Evolutionary conservation across 2,113 vertebrate species (phyloP), one percentile per base, ranked within the genome.

Genomic region (Marmota flaviventris): DNA sequence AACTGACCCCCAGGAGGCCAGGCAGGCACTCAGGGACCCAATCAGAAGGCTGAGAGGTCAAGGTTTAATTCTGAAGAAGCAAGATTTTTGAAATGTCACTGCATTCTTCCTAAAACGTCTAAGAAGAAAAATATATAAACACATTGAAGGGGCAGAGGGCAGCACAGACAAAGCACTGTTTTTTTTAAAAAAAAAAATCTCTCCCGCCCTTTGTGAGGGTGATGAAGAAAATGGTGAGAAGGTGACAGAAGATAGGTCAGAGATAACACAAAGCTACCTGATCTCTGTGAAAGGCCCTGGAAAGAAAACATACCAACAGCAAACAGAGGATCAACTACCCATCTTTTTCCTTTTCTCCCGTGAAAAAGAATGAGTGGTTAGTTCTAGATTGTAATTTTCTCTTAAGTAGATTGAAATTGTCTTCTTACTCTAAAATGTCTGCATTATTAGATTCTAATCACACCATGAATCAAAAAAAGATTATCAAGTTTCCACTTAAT

Each of bases 81-180:
- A 70, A 86, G 77, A 85, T 32, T 93, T 84, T 65, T 37, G 14
- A 97, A 96, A 95, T 92, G 51, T 72, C 76, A 89, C 37, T 78
- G 61, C 58, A 75, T 89, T 89, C n/a, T 87, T 72, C 39, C 27
- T 22, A 42, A 61, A 78, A 83, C 11, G 63, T 95, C 67, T 53
- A 73, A 92, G 29, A 94, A 89, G 81, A 87, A 70, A 93, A 96
- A 75, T 61, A 84, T 22, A 69, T 61, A 95, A 96, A 89, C 25
- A 92, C 25, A 81, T 29, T 8, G 17, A 85, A 69, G 56, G 48
- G 53, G 24, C n/a, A 81, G 37, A 91, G 39, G 37, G 10, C 9
- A 82, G 29, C 8, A 34, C 70, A 86, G 20, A 85, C 63, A 85
- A 95, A 67, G 0, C 4, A 32, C n/a, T 18, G 22, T 39, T 86